Evolutionary conservation across 1,140 invertebrate genomes (phyloP), one percentile per base, ranked within the genome.

Genomic region (Zaprionus capensis): DNA sequence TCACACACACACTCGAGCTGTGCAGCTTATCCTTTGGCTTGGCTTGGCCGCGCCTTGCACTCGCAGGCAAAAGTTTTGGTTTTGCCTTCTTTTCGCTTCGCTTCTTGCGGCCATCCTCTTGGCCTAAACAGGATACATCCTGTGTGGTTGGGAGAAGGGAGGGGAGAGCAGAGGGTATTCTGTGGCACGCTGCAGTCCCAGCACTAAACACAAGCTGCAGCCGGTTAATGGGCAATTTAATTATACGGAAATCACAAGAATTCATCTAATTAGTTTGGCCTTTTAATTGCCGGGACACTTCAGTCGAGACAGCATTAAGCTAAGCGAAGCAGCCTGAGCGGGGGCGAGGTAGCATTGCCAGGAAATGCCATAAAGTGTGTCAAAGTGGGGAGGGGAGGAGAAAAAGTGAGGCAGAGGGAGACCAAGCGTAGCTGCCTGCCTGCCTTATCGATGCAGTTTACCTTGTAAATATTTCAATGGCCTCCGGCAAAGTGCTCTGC

Each of bases 221-320:
- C 71, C 78, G 78, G 73, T 59, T 76, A 87, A 87, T 88, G 84
- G 81, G 84, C 78, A 79, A 90, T 90, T 88, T 81, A 88, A 90
- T 88, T 88, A 90, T 85, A 84, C 81, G 85, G 85, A 88, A 90
- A 88, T 88, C 85, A 90, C 81, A 85, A 81, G 81, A 88, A 88
- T 88, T 81, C 81, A 85, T 90, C 85, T 88, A 88, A 88, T 88
- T 88, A 88, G 84, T 90, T 90, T 90, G 78, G 66, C 78, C 81
- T 85, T 88, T 85, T 88, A 85, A 88, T 85, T 88, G 85, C 85
- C 76, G 56, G 78, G 66, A 78, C 84, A 80, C 84, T 76, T 59
- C 68, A 83, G 72, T 28, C n/a, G 58, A 36, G 34, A 26, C 36
- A 12, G 31, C 24, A 9, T 11, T n/a, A 53, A 69, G 58, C 26